A percentile compares a stretch with the other conserved stretches of the same genome.
Evolutionary conservation across 2,888 invertebrate species (phyloP).

Genomic region (Cryptops parisi): DNA sequence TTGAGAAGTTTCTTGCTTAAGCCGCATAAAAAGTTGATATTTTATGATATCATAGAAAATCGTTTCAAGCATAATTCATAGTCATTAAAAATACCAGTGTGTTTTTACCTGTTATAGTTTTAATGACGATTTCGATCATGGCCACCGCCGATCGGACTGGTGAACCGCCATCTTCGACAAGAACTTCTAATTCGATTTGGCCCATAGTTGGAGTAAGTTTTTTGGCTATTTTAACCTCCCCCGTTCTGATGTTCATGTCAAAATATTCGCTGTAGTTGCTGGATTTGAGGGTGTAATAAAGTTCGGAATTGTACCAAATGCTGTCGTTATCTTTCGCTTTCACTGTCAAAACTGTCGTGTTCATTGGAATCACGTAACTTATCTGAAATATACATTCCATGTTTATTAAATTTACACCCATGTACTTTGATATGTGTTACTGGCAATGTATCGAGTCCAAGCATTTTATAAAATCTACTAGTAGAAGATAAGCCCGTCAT

Average conservation of each 20-base stretch:
- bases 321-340: constrained; percentile 19
- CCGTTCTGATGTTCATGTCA: constrained; percentile 14
- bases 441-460: no score
- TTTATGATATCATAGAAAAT: no score
- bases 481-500: no score
- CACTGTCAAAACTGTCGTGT: constrained; percentile 14
- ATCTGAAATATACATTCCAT: constrained; percentile 10
- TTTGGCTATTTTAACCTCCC: constrained; percentile 16
- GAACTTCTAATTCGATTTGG: constrained; percentile 15
- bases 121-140: constrained; percentile 14
- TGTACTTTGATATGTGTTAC: no score
- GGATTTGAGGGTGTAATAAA: constrained; percentile 19
- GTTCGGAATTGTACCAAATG: constrained; percentile 17
- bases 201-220: constrained; percentile 10
- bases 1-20: no score
- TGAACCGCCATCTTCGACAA: constrained; percentile 21
- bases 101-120: constrained; percentile 19
- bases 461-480: no score
- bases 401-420: no score
- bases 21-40: no score
- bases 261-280: constrained; percentile 16
- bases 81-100: no score
- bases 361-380: constrained; percentile 3
- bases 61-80: no score
- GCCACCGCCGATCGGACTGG: constrained; percentile 19